Evolutionary conservation across 2,113 vertebrate genomes (phyloP), one percentile per base, ranked within the genome.

Genomic region (Corythornis madagascariensis): DNA sequence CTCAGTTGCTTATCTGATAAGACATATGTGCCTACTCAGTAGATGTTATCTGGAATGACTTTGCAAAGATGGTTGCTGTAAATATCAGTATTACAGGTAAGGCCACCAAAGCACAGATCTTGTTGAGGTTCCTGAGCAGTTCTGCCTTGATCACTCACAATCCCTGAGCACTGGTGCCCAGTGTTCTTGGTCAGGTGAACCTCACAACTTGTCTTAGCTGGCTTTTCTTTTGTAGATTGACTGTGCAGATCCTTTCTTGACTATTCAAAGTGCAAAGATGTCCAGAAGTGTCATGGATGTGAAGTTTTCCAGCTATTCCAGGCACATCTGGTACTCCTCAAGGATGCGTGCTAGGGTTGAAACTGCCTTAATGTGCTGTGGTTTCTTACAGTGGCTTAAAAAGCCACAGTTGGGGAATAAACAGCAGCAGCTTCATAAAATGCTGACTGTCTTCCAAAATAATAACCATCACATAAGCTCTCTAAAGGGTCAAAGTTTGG

Each of bases 301-400:
- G 55, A 91, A 55, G 10, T 80, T 85, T 85, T 43, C 45, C 67
- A 76, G 59, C 85, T 85, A 76, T 17, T 82, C 40, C 50, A 28
- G 66, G 50, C 74, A 85, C 73, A 89, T 84, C 57, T 94, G 81
- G 22, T 76, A 61, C 60, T 86, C 91, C 47, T 83, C 47, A 83
- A 80, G 26, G n/a, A 50, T 73, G 19, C 0, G 1, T 76, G 11
- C 63, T 72, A 47, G 85, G 72, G 35, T 25, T 87, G 40, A 85
- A 92, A 83, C 64, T 91, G 55, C 22, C 59, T 72, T 70, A 42
- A 47, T 59, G 31, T 65, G 33, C 56, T 82, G 50, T 77, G 66
- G 42, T 91, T 91, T 85, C 48, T 67, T 67, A 89, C 89, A 71
- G 85, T 85, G 60, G 76, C 42, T 90, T 87, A 14, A 88, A 92